Conservation (phyloP, 2,888 invertebrate species). For the Danaus chrysippus region DNA sequence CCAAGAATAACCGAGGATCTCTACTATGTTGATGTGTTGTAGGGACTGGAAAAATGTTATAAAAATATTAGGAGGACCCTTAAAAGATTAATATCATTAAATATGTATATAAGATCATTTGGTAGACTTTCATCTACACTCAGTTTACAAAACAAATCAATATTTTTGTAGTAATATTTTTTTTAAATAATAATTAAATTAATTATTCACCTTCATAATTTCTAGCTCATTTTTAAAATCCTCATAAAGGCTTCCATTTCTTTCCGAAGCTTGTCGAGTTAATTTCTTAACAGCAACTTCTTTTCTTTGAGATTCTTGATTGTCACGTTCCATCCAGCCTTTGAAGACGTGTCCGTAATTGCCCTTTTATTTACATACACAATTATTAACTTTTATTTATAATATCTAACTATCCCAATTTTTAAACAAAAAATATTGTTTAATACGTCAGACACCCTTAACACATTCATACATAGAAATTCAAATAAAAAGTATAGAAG, state of each 20-base stretch:
- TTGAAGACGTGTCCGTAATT: conserved; percentile 92
- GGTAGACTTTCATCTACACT: no score
- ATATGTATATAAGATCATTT: no score
- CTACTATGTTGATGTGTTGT: conserved; percentile 92
- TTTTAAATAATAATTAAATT: background rate
- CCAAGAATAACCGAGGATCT: conserved; percentile 89
- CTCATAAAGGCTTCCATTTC: conserved; percentile 68
- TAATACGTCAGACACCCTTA: no score
- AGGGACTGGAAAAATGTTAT: conserved; percentile 75
- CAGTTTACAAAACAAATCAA: no score
- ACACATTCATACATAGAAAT: no score
- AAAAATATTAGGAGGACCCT: no score
- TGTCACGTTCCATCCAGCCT: conserved; percentile 83
- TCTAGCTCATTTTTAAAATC: conserved; percentile 92
- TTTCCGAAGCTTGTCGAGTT: conserved; percentile 59
- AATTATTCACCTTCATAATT: conserved; percentile 87
- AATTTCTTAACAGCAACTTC: conserved; percentile 70
- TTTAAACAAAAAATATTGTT: no score
- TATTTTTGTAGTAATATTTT: background rate
- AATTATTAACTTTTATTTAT: no score
- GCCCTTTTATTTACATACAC: conserved; percentile 75
- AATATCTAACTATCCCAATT: no score
- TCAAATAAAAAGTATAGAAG: no score
- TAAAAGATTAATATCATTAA: no score
- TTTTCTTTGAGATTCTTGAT: conserved; percentile 63